Evolutionary conservation across 1,140 invertebrate species (phyloP).

Genomic region (Diorhabda sublineata): DNA sequence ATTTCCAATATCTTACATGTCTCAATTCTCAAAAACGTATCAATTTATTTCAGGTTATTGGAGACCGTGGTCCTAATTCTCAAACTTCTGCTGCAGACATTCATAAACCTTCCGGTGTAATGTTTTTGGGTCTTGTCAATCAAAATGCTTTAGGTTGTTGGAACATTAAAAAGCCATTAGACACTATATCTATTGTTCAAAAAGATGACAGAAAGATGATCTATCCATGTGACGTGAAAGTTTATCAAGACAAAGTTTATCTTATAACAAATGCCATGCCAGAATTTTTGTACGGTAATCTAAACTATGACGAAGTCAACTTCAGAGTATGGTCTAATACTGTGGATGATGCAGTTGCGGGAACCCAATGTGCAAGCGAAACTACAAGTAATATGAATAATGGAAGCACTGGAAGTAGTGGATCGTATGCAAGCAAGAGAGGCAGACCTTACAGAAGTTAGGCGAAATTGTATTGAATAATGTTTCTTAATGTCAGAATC

Average conservation of each 20-base stretch:
- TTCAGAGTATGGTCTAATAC: constrained; percentile 53
- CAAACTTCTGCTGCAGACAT: constrained; percentile 60
- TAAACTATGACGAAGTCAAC: constrained; percentile 55
- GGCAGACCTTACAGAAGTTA: background rate
- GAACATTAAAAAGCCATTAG: constrained; percentile 58
- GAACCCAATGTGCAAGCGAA: constrained; percentile 33
- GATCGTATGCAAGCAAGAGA: background rate
- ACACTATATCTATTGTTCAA: constrained; percentile 56
- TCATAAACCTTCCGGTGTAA: constrained; percentile 52
- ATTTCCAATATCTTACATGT: no score
- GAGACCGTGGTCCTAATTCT: constrained; percentile 54
- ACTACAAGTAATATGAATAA: constrained; percentile 1
- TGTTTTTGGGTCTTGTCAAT: constrained; percentile 64
- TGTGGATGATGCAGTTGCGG: constrained; percentile 33
- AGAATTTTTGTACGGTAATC: constrained; percentile 54
- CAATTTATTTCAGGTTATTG: constrained; percentile 50
- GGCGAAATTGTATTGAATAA: no score
- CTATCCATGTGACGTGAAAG: constrained; percentile 55
- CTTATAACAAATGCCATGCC: constrained; percentile 59
- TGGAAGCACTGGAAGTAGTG: background rate
- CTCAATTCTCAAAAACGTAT: no score
- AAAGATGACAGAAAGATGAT: constrained; percentile 58
- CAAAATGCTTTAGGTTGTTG: constrained; percentile 66
- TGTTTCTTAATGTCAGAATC: no score
- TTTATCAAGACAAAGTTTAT: constrained; percentile 56